phyloP scores from a whole-genome alignment of 2,797 vertebrate genomes.

The Hippoglossus hippoglossus region DNA sequence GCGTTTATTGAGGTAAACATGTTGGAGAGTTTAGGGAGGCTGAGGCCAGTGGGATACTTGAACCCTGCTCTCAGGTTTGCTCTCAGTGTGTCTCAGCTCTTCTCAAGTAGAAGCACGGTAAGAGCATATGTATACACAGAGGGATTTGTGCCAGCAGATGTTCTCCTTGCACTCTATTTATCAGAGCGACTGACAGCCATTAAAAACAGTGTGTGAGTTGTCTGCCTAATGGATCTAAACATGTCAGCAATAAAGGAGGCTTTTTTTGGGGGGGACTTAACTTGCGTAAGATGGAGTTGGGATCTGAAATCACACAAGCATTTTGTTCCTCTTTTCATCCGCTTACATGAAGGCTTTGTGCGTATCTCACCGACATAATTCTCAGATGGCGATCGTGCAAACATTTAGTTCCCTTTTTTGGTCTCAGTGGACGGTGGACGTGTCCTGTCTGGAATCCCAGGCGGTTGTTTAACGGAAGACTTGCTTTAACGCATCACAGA shows the following conservation, averaged over 20 bases:
- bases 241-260: slow-evolving; percentile 50
- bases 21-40: slow-evolving; percentile 87
- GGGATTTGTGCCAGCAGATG: slow-evolving; percentile 77
- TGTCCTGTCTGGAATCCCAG: slow-evolving; percentile 74
- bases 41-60: slow-evolving; percentile 85
- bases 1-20: slow-evolving; percentile 92
- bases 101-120: slow-evolving; percentile 68
- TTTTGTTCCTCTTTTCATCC: slow-evolving; percentile 31
- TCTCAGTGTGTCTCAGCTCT: slow-evolving; percentile 59
- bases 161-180: slow-evolving; percentile 81
- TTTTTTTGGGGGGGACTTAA: slow-evolving; percentile 41
- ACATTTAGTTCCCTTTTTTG: slow-evolving; percentile 60
- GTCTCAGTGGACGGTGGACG: slow-evolving; percentile 65
- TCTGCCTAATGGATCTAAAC: slow-evolving; percentile 74
- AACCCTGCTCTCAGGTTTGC: slow-evolving; percentile 72
- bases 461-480: slow-evolving; percentile 83
- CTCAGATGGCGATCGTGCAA: slow-evolving; percentile 38
- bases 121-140: slow-evolving; percentile 72
- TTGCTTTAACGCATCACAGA: slow-evolving; percentile 85
- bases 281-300: slow-evolving; percentile 39
- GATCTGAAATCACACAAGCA: slow-evolving; percentile 58
- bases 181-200: slow-evolving; percentile 80
- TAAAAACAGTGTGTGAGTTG: slow-evolving; percentile 79
- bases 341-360: not conserved
- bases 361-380: slow-evolving; percentile 27